Evolutionary conservation across 2,113 vertebrate genomes (phyloP), one percentile per base, ranked within the genome.

Genomic region (Gambusia affinis): DNA sequence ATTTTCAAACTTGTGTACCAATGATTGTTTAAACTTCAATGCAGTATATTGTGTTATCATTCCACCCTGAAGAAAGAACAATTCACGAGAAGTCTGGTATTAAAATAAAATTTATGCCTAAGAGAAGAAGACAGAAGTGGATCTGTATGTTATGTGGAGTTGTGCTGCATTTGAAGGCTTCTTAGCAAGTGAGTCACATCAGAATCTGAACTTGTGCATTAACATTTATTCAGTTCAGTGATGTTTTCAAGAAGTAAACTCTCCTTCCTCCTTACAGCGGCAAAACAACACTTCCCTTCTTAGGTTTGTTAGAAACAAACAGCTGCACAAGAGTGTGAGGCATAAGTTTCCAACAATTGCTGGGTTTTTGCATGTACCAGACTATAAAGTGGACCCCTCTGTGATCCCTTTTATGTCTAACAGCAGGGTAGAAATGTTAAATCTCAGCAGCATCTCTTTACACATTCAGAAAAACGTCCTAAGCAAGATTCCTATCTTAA

Each of bases 401-500:
- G 67, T 17, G 87, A 72, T 89, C 64, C 81, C 69, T 92, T 93
- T 93, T 82, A 91, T 87, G 85, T 54, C 24, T 66, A 90, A 79
- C 91, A 94, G 92, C 84, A 71, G 87, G 92, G 85, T 81, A 73
- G 72, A 86, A 89, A 88, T 91, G 85, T 92, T 89, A 86, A 91
- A 93, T 91, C 89, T 80, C 87, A 81, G 75, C 76, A 29, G 74
- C 74, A 79, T 79, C 70, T 92, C 78, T 90, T 85, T 85, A 89
- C 84, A 87, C 84, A 69, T 90, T 91, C 87, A 89, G 89, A 90
- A 83, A 92, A 91, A 91, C 85, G 84, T 87, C 89, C 86, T 31
- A 82, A 83, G 90, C 85, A 88, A 89, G 87, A 92, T 85, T 89
- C 90, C 87, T 91, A 94, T 93, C 89, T 93, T 94, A 92, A 95